Conservation (phyloP, 2,888 invertebrate genomes). For the Thereva nobilitata region DNA sequence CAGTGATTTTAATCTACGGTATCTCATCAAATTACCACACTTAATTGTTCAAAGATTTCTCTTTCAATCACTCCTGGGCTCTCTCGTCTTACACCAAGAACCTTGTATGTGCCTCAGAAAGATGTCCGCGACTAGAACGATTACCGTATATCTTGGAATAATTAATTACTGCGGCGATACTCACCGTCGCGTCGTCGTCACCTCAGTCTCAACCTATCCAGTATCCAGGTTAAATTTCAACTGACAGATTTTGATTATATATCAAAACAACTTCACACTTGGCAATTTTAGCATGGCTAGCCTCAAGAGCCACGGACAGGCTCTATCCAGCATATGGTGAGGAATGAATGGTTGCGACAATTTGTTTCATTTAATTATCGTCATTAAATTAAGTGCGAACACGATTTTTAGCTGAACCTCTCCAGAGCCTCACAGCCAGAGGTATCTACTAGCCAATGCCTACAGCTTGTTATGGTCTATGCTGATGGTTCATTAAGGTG, state of each 20-base stretch:
- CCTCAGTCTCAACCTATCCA: too few relatives aligned
- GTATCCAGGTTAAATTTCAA: too few relatives aligned
- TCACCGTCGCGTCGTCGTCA: too few relatives aligned
- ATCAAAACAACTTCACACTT: constrained; percentile 29
- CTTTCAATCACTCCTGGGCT: too few relatives aligned
- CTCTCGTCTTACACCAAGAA: constrained; percentile 4
- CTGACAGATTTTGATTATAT: too few relatives aligned
- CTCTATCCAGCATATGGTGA: constrained; percentile 15
- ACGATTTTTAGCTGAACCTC: constrained; percentile 11
- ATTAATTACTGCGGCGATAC: constrained; percentile 11
- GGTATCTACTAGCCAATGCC: too few relatives aligned
- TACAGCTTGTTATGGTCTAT: too few relatives aligned
- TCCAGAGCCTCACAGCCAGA: background rate
- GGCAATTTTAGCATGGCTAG: constrained; percentile 24
- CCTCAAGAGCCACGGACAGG: background rate
- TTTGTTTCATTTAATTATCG: constrained; percentile 34
- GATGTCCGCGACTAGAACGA: constrained; percentile 24
- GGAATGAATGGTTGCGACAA: constrained; percentile 22
- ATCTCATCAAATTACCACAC: too few relatives aligned
- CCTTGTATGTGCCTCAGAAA: constrained; percentile 16
- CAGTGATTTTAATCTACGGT: too few relatives aligned
- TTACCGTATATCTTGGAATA: constrained; percentile 34
- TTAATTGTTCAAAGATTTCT: too few relatives aligned
- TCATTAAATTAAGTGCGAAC: constrained; percentile 27
- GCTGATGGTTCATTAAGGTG: too few relatives aligned